Evolutionary conservation across 2,888 invertebrate species (phyloP).

Genomic region (Sphaerophoria rueppellii): DNA sequence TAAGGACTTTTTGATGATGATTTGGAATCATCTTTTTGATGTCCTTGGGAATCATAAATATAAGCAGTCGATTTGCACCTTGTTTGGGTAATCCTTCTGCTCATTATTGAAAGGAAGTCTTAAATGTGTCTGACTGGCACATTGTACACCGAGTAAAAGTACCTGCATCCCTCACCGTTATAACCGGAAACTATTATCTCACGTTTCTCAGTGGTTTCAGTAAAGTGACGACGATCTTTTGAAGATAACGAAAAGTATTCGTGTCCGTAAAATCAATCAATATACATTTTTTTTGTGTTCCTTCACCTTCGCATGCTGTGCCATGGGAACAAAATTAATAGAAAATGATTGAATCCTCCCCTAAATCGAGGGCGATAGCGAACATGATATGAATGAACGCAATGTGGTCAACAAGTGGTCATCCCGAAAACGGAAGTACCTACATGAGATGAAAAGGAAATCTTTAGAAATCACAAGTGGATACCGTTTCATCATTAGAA

Average conservation of each 20-base stretch:
- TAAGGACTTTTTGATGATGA: too few species aligned
- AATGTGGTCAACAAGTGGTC: constrained; percentile 46
- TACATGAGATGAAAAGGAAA: neutral
- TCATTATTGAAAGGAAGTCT: neutral
- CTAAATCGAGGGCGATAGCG: neutral
- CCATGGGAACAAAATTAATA: constrained; percentile 35
- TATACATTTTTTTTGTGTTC: neutral
- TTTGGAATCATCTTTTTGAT: neutral
- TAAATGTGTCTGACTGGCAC: neutral
- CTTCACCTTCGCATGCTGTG: constrained; percentile 21
- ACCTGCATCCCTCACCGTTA: constrained; percentile 14
- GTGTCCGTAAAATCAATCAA: neutral
- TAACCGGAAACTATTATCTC: constrained; percentile 26
- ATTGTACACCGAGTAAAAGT: neutral
- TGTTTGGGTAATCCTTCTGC: neutral
- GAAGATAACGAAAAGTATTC: neutral
- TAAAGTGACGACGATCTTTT: neutral
- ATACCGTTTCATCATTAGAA: constrained; percentile 1
- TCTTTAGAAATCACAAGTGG: constrained; percentile 29
- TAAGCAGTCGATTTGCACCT: neutral
- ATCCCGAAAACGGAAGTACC: constrained; percentile 9
- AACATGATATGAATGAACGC: constrained; percentile 2
- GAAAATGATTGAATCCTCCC: constrained; percentile 33
- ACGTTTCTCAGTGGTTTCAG: constrained; percentile 13
- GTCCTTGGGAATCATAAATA: neutral